Percentiles rank a stretch among this genome's conserved stretches.
These are phyloP conservation scores for Agelastica alni DNA, from an alignment of 2,888 invertebrate species.

Conservation along the genomic window DNA sequence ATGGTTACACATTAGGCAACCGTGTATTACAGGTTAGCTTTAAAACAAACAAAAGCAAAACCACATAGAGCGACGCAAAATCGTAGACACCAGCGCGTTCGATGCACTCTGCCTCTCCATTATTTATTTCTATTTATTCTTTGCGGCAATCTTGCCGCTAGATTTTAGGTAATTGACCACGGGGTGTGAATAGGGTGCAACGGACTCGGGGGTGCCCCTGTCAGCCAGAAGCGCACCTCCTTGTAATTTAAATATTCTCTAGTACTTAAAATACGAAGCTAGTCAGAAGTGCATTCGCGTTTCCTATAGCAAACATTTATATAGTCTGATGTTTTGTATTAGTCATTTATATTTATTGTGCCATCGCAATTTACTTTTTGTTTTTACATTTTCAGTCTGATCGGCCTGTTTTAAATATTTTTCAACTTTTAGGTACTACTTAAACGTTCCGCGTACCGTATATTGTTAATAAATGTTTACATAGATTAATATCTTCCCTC, in stretches of 20 bases:
- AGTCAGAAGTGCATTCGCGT: slow-evolving; percentile 58
- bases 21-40: slow-evolving; percentile 96
- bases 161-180: slow-evolving; percentile 38
- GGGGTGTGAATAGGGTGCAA: slow-evolving; percentile 35
- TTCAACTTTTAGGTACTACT: slow-evolving; percentile 12
- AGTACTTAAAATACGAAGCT: slow-evolving; percentile 58
- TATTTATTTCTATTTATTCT: slow-evolving; percentile 40
- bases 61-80: slow-evolving; percentile 59
- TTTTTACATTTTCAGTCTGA: slow-evolving; percentile 20
- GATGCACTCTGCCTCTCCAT: slow-evolving; percentile 33
- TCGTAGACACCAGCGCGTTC: slow-evolving; percentile 43
- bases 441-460: slow-evolving; percentile 1
- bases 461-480: slow-evolving; percentile 8
- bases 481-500: slow-evolving; percentile 6
- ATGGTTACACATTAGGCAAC: slow-evolving; percentile 94
- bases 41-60: slow-evolving; percentile 89
- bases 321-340: slow-evolving; percentile 49
- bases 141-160: slow-evolving; percentile 24
- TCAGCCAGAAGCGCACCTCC: slow-evolving; percentile 42
- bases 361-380: slow-evolving; percentile 45
- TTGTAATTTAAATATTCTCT: slow-evolving; percentile 41
- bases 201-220: slow-evolving; percentile 39
- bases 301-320: slow-evolving; percentile 54
- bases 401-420: slow-evolving; percentile 23
- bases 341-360: slow-evolving; percentile 48